Evolutionary conservation across 1,140 invertebrate species (phyloP), one percentile per base, ranked within the genome.

Genomic region (Drosophila carrolli): DNA sequence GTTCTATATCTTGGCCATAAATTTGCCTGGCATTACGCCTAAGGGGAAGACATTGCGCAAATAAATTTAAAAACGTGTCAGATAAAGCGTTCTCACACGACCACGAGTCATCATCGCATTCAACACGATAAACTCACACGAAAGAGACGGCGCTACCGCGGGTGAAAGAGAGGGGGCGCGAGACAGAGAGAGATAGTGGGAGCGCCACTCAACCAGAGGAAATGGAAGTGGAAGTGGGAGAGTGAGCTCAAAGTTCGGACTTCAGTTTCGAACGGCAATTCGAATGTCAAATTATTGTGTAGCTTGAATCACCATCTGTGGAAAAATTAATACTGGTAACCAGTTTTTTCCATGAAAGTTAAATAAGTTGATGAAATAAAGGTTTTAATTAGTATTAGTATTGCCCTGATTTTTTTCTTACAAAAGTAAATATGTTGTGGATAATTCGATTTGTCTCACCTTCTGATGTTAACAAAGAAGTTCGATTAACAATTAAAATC

Each of bases 11-110:
- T 78, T 62, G 65, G 50, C 51, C 65, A 77, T 78, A 78, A 78
- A 78, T 78, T 78, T 9, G 44, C 32, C 37, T n/a, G 16, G 50
- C 47, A 47, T 66, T 68, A 40, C 63, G 63, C 41, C 51, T 53
- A 47, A 44, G 75, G 58, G 60, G 55, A 75, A 75, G 72, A 68
- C 32, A 71, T 78, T 78, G 63, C 60, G 79, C 79, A 83, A 76
- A 86, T 72, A 86, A 86, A 88, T 72, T 65, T 76, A 72, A 79
- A 88, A 86, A 86, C 83, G 84, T 89, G 83, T 79, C 79, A 73
- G 75, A 75, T 83, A 80, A 75, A 81, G 78, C 79, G 78, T 81
- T 77, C 59, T 76, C 73, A 76, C 73, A 76, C 73, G 73, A 76
- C 73, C 62, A 57, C 72, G 55, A 75, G 72, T 63, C 70, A 75